A percentile compares a stretch with the other conserved stretches of the same genome.
phyloP scores from a whole-genome alignment of 2,888 invertebrate species.

The Panopea generosa region DNA sequence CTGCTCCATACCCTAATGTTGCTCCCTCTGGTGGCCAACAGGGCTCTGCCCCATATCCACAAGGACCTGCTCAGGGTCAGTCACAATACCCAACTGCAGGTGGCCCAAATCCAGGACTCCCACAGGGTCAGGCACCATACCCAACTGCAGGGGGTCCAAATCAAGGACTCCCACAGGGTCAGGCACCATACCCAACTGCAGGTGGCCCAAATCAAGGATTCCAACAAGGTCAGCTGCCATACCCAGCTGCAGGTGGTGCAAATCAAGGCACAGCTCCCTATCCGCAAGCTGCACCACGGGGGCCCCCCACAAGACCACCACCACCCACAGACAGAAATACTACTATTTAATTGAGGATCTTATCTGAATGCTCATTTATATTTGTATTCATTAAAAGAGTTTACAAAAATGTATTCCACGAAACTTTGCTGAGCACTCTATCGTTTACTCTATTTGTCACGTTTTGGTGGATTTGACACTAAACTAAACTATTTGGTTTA shows the following conservation, averaged over 20 bases:
- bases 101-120: conserved; percentile 8
- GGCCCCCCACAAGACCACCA: conserved; percentile 3
- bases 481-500: too few relatives aligned
- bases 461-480: too few relatives aligned
- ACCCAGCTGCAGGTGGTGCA: not conserved
- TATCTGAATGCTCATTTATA: too few relatives aligned
- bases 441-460: too few relatives aligned
- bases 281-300: conserved; percentile 10
- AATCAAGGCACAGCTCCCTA: conserved; percentile 29
- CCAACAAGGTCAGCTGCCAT: not conserved
- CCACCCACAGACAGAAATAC: not conserved
- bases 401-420: too few relatives aligned
- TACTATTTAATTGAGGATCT: too few relatives aligned
- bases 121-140: conserved; percentile 10
- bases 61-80: conserved; percentile 14
- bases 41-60: conserved; percentile 21
- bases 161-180: conserved; percentile 17
- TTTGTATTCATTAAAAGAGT: too few relatives aligned
- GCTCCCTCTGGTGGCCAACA: conserved; percentile 7
- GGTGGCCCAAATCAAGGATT: conserved; percentile 9
- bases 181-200: conserved; percentile 17
- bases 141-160: not conserved
- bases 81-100: not conserved
- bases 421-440: too few relatives aligned
- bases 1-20: conserved; percentile 15